Base-by-base conservation (phyloP, 2,797 vertebrate species). In the Serranus cabrilla region DNA sequence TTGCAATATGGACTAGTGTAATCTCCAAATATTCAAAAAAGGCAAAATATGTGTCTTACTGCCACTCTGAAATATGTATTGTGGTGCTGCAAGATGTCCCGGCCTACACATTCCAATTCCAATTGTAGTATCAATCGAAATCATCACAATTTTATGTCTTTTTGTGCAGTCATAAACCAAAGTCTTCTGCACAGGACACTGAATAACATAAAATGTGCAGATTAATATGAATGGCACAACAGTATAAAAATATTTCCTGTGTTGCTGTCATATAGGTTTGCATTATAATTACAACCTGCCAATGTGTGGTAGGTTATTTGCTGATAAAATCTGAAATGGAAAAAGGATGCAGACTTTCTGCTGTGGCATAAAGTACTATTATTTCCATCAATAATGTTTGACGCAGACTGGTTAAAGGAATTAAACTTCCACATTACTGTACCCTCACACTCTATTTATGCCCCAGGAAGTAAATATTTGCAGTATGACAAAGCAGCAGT, bases 391-490 rank as follows among this genome's bases (percentile, higher is more conserved):
- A 51, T 49, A 42, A 23, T 60, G 20, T 66, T 65, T 70, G 21
- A 69, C 7, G 20, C 45, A 64, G 45, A 39, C 49, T 39, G 21
- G 37, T 75, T 13, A 57, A 31, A 12, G 5, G 49, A 71, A 56
- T 63, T 54, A 12, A 40, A 73, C 23, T 70, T 75, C 56, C 47
- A 50, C 27, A 66, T 63, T 64, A 45, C 43, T 40, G 4, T 59
- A 61, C 50, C 58, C 54, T 52, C 8, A 39, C 21, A 46, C 70
- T 65, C 4, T 11, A 57, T 72, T 70, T 65, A 71, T 49, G 52
- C 70, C 56, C 52, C 11, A 51, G 52, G 43, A 77, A 60, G 79
- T 66, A 67, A 76, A 82, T 83, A 67, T 67, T 62, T 71, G 51
- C 68, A 57, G 46, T 7, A 60, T 69, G 50, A 82, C 21, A 3